Base-by-base conservation (phyloP, 1,140 invertebrate genomes). In the Samia ricini region DNA sequence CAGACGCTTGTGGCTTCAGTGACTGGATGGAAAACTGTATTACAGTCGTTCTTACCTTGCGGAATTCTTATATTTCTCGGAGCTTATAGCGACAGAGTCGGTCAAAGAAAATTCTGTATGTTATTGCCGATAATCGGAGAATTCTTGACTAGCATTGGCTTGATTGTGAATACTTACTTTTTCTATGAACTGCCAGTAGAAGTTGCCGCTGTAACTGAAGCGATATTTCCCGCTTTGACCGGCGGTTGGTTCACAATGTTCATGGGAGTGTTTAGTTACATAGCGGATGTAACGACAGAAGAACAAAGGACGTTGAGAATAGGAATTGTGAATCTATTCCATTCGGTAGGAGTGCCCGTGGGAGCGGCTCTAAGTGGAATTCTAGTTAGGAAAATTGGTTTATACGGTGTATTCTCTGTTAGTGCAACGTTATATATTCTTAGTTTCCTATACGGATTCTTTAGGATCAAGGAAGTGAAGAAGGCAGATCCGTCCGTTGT, bases 191-290 rank as follows among this genome's bases (percentile, higher is more conserved):
- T 95, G n/a, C 95, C 95, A 0, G 95, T 96, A 91, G 95, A 96
- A 87, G 94, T 93, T 0, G 94, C 94, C 4, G 95, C 94, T 0
- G 90, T 96, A 0, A 93, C 95, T 4, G 95, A 96, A 82, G 94
- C 94, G 1, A 89, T 96, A 33, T 95, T 95, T 80, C 95, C 95
- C 0, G 95, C 95, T 0, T 72, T 98, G 0, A 95, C 95, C 5
- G 96, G 96, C 1, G 96, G 96, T 2, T 96, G 95, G 94, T 95
- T 97, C 71, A 96, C 95, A 18, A 95, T 97, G 93, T 94, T 97
- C 66, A 97, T 97, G 94, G 95, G 95, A 12, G 94, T 96, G 29
- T 98, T 97, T 81, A 97, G 96, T 80, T 98, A 97, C 74, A 95
- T 98, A 48, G 95, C 94, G 0, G 96, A 98, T 79, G 94, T 97